Percentiles rank a stretch among this genome's conserved stretches.
These are phyloP conservation scores for Protobothrops mucrosquamatus DNA, from an alignment of 2,113 vertebrate species.

Conservation along the genomic window DNA sequence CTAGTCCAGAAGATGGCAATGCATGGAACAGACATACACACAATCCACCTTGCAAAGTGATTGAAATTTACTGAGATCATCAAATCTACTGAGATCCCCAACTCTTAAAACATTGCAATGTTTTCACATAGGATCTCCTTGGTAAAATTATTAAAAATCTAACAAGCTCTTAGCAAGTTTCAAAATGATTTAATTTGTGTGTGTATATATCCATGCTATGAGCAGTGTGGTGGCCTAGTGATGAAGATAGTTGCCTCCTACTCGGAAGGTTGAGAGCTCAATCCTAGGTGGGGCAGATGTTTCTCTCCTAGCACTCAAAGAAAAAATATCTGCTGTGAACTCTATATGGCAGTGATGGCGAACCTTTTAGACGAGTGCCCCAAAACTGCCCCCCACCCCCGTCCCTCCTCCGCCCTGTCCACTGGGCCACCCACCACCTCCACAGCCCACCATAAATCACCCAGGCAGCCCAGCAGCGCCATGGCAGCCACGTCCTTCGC, in stretches of 20 bases:
- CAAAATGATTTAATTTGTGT: neutral
- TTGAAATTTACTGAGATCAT: neutral
- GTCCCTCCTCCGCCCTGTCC: too few species aligned
- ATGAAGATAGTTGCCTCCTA: neutral
- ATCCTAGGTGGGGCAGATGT: neutral
- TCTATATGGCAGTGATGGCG: neutral
- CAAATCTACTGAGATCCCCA: neutral
- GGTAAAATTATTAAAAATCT: neutral
- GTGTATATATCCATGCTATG: neutral
- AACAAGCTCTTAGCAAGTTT: neutral
- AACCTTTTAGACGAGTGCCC: too few species aligned
- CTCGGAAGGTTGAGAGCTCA: neutral
- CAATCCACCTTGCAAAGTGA: neutral
- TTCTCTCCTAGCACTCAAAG: neutral
- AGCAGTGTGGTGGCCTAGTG: neutral
- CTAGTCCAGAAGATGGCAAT: neutral
- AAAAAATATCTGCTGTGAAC: neutral
- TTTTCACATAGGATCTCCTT: neutral
- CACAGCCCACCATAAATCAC: too few species aligned
- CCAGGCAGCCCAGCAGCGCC: too few species aligned
- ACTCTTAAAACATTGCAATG: neutral
- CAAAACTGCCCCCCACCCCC: too few species aligned
- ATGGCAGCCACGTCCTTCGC: too few species aligned
- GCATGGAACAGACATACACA: neutral
- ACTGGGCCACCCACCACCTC: too few species aligned